Conservation (phyloP, 2,113 vertebrate species). For the Burhinus oedicnemus region DNA sequence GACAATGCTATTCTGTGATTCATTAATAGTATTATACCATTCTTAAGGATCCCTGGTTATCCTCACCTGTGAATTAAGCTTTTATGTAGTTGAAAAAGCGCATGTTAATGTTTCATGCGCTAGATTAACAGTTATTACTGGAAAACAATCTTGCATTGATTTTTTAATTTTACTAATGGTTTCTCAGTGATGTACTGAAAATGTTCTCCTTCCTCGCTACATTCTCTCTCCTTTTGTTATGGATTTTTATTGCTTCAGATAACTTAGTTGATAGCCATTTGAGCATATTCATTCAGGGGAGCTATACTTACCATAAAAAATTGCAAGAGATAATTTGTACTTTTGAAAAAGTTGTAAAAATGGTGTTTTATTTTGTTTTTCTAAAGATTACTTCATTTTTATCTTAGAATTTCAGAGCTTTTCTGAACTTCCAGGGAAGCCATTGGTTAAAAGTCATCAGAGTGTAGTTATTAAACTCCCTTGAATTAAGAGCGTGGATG, state of each 20-base stretch:
- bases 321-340: background rate
- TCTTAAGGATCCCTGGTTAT: background rate
- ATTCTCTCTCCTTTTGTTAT: background rate
- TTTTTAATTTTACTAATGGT: background rate
- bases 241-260: background rate
- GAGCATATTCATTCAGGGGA: background rate
- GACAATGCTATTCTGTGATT: too few relatives aligned
- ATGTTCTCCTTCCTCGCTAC: background rate
- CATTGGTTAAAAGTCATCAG: background rate
- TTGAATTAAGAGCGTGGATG: background rate
- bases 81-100: background rate
- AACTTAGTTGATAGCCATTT: background rate
- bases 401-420: background rate
- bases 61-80: background rate
- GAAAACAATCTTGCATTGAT: background rate
- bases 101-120: background rate
- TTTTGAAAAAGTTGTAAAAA: background rate
- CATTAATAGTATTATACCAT: background rate
- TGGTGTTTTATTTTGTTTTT: background rate
- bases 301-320: background rate
- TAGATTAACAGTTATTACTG: background rate
- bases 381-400: background rate
- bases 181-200: background rate
- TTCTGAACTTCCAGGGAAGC: background rate
- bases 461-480: conserved; percentile 20